Percentiles rank a stretch among this genome's conserved stretches.
phyloP scores from a whole-genome alignment of 2,797 vertebrate species.

The Pipistrellus kuhlii region DNA sequence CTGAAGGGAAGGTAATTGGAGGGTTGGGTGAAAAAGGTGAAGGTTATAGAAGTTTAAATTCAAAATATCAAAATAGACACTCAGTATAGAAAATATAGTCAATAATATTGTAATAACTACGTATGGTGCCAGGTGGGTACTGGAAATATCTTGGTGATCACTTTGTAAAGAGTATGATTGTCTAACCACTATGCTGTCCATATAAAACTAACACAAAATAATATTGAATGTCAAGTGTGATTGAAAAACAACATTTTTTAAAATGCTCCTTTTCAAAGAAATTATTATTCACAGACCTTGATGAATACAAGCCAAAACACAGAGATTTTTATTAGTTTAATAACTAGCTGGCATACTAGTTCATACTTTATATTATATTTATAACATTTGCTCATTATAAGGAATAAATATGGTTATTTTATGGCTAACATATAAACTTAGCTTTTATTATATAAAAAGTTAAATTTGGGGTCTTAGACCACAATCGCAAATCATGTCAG shows the following conservation, averaged over 20 bases:
- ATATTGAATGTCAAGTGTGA: background rate
- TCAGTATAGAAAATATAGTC: background rate
- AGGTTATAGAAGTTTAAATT: background rate
- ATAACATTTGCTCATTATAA: background rate
- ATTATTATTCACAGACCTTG: background rate
- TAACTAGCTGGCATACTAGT: background rate
- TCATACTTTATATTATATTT: background rate
- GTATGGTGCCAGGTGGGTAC: background rate
- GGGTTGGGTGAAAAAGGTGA: background rate
- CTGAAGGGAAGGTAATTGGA: background rate
- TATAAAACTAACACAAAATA: background rate
- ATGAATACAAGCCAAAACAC: background rate
- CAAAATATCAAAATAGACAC: background rate
- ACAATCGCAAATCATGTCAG: background rate
- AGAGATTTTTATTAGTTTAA: background rate
- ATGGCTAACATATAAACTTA: background rate
- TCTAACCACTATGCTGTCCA: background rate
- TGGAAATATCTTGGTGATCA: background rate
- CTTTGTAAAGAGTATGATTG: background rate
- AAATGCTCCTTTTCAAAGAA: slow-evolving; percentile 42
- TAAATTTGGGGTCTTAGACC: background rate
- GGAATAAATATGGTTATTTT: background rate
- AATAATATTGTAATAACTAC: background rate
- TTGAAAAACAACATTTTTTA: background rate
- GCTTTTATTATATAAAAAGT: background rate